phyloP scores from a whole-genome alignment of 2,797 vertebrate genomes.

The Bradypus variegatus region DNA sequence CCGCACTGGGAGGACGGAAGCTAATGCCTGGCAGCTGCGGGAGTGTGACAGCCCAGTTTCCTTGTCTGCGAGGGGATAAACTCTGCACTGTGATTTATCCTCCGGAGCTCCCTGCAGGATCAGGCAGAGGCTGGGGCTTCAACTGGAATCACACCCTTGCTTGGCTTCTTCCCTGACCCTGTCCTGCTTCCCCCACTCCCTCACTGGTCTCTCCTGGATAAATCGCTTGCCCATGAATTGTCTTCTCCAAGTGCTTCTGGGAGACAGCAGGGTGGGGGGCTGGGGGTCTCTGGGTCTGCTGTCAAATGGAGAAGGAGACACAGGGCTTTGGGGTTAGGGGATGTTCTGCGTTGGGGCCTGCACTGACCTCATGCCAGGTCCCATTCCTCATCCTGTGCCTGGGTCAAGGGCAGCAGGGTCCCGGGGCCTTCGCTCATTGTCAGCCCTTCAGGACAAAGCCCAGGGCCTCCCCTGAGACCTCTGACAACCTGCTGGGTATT shows the following conservation, averaged over 20 bases:
- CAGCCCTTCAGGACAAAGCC: not conserved
- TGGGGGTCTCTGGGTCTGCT: not conserved
- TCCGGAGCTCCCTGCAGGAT: not conserved
- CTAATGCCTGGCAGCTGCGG: not conserved
- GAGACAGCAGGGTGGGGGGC: not conserved
- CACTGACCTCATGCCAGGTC: not conserved
- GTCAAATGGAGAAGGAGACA: not conserved
- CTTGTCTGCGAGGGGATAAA: not conserved
- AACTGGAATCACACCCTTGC: not conserved
- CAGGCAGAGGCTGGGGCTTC: not conserved
- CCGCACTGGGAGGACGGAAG: not conserved
- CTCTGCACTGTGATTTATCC: not conserved
- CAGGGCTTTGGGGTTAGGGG: not conserved
- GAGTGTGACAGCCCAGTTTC: not conserved
- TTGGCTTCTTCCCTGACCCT: not conserved
- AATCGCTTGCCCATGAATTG: not conserved
- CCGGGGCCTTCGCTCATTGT: not conserved
- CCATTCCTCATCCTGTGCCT: not conserved
- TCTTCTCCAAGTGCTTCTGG: not conserved
- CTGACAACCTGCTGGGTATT: not conserved
- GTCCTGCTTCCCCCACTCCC: not conserved
- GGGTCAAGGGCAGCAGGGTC: not conserved
- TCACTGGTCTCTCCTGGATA: not conserved
- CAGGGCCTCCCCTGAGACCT: not conserved
- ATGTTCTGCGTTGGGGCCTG: not conserved